Base-by-base conservation (phyloP, 2,888 invertebrate species). In the Hirtodrosophila trivittata region DNA sequence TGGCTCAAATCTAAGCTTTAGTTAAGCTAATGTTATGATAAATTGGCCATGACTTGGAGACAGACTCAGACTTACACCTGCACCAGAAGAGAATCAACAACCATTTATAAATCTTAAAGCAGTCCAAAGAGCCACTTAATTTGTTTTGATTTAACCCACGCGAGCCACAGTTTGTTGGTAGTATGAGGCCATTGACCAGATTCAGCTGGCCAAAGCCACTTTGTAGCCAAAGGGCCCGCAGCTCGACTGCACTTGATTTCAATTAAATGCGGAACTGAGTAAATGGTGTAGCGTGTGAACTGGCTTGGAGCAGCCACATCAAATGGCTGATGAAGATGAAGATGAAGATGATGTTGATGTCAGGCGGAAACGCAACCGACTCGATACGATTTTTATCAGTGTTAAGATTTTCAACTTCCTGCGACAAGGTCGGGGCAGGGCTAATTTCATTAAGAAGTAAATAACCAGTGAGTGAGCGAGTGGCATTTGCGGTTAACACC, bases 61-160 rank as follows among this genome's bases (percentile, higher is more conserved):
- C 67, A 67, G 35, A 55, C 18, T 35, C 21, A 32, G 13, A 37
- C 5, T 21, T 21, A 32, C n/a, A n/a, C n/a, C n/a, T n/a, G n/a
- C n/a, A n/a, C 7, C 16, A 52, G 45, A 64, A n/a, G 39, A 18
- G 38, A 8, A 42, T 7, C 7, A 64, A 63, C 39, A 54, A 45
- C 59, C 78, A 82, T 85, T 85, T 71, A 71, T 82, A 66, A 58
- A 66, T 59, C 78, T 73, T 77, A 75, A 66, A 57, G 54, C 54
- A 28, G 25, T 1, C 52, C 54, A 21, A 14, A 59, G 64, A 65
- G 78, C 64, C 78, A 82, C 86, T 85, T 85, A 82, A 78, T 78
- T 80, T 62, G 74, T 64, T 83, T 71, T 86, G 84, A 86, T 80
- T 70, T 66, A 69, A 66, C 86, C 82, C 86, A 82, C 82, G 82